These are phyloP conservation scores for Gymnocephalus cernua DNA, from an alignment of 2,113 vertebrate genomes.

Conservation along the genomic window DNA sequence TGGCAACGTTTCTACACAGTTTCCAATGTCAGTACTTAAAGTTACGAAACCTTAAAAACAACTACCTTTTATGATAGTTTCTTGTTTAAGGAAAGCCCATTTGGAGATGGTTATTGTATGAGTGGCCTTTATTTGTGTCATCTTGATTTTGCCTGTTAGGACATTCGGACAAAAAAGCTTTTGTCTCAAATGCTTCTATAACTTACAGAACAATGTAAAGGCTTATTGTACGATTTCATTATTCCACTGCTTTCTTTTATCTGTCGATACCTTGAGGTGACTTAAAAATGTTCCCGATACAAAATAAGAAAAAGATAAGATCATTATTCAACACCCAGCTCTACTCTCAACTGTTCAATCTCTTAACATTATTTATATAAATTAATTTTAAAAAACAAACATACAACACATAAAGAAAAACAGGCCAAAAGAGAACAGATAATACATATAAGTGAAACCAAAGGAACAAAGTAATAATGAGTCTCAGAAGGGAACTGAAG, in stretches of 20 bases:
- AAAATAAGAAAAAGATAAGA: background rate
- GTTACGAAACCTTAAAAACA: conserved; percentile 11
- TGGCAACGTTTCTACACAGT: conserved; percentile 5
- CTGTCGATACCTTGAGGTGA: background rate
- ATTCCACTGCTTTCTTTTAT: background rate
- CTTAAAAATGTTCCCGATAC: background rate
- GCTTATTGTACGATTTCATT: background rate
- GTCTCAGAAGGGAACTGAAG: background rate
- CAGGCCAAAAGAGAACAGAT: too few relatives aligned
- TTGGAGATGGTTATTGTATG: background rate
- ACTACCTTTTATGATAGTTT: background rate
- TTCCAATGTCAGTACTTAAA: background rate
- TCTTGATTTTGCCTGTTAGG: background rate
- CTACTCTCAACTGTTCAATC: background rate
- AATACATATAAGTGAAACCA: background rate
- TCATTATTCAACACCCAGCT: background rate
- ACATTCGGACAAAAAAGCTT: background rate
- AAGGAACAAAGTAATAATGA: background rate
- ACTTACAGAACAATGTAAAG: background rate
- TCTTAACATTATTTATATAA: background rate
- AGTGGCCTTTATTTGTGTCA: background rate
- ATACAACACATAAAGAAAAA: background rate
- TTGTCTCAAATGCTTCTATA: too few relatives aligned
- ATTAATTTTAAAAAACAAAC: background rate
- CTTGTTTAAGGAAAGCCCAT: background rate